Conservation (phyloP, 2,797 vertebrate species). For the Serranus cabrilla region DNA sequence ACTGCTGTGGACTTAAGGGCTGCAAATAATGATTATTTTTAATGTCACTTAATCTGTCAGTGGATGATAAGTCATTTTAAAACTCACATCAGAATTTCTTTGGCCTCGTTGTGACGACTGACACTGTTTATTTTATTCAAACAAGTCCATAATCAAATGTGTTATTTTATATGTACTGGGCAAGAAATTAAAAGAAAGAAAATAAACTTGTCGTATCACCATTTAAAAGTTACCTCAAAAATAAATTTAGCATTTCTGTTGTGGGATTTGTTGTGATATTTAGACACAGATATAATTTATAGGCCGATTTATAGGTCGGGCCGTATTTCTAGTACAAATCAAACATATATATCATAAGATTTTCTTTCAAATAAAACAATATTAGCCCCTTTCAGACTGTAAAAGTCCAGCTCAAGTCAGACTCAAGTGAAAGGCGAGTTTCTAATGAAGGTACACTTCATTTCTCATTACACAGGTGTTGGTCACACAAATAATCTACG, state of each 20-base stretch:
- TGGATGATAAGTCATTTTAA: neutral
- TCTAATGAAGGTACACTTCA: no score
- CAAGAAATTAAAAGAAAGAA: neutral
- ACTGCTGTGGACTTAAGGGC: neutral
- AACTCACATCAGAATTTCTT: neutral
- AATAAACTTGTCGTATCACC: neutral
- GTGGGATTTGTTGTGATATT: neutral
- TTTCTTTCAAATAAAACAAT: no score
- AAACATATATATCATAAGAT: neutral
- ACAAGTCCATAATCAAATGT: neutral
- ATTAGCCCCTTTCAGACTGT: no score
- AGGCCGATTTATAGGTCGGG: neutral
- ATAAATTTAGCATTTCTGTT: neutral
- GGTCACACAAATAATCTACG: no score
- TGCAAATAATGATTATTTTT: constrained; percentile 1
- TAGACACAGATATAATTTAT: neutral
- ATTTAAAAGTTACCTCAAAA: neutral
- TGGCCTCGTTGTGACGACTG: neutral
- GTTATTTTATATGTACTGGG: no score
- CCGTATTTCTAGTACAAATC: no score
- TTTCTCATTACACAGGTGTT: no score
- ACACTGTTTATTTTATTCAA: neutral
- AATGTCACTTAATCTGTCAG: neutral
- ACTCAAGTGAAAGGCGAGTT: no score
- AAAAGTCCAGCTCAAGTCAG: no score